phyloP scores from a whole-genome alignment of 1,140 invertebrate genomes.

The Archivesica marissinica region DNA sequence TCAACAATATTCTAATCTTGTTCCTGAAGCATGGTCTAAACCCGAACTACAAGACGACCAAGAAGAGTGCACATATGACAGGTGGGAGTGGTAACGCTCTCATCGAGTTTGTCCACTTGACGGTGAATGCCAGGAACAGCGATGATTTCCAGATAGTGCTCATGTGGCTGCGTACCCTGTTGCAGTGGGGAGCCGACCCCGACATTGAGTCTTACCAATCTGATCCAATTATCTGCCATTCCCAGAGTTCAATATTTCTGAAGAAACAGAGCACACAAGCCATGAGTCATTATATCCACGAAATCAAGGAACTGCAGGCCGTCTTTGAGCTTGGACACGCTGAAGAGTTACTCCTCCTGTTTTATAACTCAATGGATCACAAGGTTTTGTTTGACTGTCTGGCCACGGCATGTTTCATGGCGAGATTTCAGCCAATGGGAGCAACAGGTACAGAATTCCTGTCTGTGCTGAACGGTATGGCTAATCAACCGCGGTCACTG shows the following conservation, averaged over 20 bases:
- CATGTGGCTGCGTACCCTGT: conserved; percentile 77
- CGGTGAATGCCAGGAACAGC: conserved; percentile 58
- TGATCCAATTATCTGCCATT: conserved; percentile 82
- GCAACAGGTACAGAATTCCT: conserved; percentile 69
- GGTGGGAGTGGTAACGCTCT: conserved; percentile 77
- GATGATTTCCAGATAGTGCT: conserved; percentile 75
- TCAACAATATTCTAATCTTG: conserved; percentile 69
- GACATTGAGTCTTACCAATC: conserved; percentile 81
- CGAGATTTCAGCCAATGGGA: conserved; percentile 72
- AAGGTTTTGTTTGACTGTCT: conserved; percentile 77
- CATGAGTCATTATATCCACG: conserved; percentile 78
- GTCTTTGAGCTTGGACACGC: conserved; percentile 71
- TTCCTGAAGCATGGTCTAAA: conserved; percentile 78
- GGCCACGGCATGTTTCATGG: conserved; percentile 70
- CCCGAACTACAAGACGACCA: conserved; percentile 74
- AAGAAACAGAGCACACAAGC: conserved; percentile 79
- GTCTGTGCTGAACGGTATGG: conserved; percentile 70
- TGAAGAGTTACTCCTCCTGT: conserved; percentile 75
- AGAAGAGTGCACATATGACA: conserved; percentile 64
- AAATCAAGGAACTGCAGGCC: conserved; percentile 68
- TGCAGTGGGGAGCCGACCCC: conserved; percentile 82
- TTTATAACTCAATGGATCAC: conserved; percentile 82
- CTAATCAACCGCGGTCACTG: conserved; percentile 76
- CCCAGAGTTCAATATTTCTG: conserved; percentile 82
- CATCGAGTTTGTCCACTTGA: conserved; percentile 78